These are phyloP conservation scores for Anthoscopus minutus DNA, from an alignment of 2,113 vertebrate species.

Conservation along the genomic window DNA sequence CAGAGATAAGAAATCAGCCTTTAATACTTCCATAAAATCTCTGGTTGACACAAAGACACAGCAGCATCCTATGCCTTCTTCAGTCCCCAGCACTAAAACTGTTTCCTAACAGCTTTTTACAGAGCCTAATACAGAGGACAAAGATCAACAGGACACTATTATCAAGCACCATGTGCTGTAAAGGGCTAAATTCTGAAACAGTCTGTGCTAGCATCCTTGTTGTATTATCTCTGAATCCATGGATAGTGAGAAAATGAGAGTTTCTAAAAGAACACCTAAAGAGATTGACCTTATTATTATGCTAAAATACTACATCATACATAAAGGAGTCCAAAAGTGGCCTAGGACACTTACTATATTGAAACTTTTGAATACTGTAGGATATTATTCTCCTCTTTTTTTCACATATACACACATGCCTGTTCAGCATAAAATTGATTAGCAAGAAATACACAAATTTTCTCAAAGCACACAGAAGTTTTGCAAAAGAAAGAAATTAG, in stretches of 20 bases:
- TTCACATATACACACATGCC: neutral
- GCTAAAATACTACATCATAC: neutral
- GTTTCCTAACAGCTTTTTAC: neutral
- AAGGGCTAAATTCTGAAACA: neutral
- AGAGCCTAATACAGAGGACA: neutral
- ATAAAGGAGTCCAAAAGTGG: constrained; percentile 17
- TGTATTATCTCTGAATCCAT: neutral
- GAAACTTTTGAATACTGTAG: neutral
- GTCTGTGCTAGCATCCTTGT: neutral
- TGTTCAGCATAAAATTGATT: neutral
- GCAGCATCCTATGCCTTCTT: neutral
- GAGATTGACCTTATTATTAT: neutral
- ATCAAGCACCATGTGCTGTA: neutral
- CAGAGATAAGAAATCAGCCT: constrained; percentile 1
- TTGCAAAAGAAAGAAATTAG: neutral
- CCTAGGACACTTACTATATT: neutral
- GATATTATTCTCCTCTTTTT: neutral
- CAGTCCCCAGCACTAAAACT: neutral
- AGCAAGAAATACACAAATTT: neutral
- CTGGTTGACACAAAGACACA: neutral
- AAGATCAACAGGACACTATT: constrained; percentile 8
- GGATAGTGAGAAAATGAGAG: neutral
- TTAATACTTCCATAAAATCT: neutral
- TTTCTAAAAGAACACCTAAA: neutral
- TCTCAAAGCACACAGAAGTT: neutral